phyloP scores from a whole-genome alignment of 2,113 vertebrate species.

The Lutjanus erythropterus region DNA sequence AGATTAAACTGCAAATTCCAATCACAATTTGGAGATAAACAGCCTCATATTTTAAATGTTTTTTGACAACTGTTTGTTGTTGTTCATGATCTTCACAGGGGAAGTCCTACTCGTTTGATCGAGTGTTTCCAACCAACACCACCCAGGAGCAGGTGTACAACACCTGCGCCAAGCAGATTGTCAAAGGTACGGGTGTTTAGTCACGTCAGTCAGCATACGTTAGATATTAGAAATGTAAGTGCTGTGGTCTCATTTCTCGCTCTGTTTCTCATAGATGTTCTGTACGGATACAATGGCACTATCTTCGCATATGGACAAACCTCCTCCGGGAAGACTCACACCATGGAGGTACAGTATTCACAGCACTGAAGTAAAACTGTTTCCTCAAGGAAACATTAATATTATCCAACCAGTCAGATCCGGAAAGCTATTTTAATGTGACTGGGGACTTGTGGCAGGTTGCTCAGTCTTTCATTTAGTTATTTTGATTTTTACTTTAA shows the following conservation, averaged over 20 bases:
- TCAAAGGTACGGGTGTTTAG: conserved; percentile 86
- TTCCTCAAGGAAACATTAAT: background rate
- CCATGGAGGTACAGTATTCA: conserved; percentile 90
- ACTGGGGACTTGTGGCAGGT: no score
- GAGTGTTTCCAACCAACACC: conserved; percentile 94
- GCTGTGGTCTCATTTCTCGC: background rate
- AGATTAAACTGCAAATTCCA: background rate
- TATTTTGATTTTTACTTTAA: no score
- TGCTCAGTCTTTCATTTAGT: no score
- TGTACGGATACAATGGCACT: conserved; percentile 94
- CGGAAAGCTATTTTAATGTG: no score
- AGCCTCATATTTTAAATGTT: background rate
- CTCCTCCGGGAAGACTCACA: conserved; percentile 96
- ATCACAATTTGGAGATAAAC: background rate
- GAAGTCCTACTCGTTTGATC: conserved; percentile 90
- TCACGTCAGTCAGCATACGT: no score
- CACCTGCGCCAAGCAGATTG: conserved; percentile 95
- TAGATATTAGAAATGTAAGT: background rate
- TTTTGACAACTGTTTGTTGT: background rate
- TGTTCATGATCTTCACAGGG: conserved; percentile 81
- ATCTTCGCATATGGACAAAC: conserved; percentile 97
- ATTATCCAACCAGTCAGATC: background rate
- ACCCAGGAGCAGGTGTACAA: conserved; percentile 98
- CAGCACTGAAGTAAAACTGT: background rate
- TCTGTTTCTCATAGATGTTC: conserved; percentile 84